Percentiles rank a stretch among this genome's conserved stretches.
phyloP scores from a whole-genome alignment of 2,888 invertebrate genomes.

The Drosophila demipolita region DNA sequence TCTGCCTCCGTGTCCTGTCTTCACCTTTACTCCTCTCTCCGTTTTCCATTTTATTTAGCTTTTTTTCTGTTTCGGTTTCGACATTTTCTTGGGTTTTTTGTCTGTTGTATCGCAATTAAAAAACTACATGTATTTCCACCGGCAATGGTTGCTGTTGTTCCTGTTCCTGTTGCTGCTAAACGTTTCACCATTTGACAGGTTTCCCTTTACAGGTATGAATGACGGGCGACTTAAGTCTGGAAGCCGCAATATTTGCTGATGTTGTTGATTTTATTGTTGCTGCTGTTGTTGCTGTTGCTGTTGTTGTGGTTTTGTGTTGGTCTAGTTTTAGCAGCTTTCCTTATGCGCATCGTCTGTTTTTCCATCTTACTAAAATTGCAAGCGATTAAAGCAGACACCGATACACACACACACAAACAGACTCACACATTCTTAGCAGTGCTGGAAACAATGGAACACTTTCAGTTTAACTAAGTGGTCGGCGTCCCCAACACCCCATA shows the following conservation, averaged over 20 bases:
- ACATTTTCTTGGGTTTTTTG: slow-evolving; percentile 7
- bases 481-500: slow-evolving; percentile 27
- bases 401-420: slow-evolving; percentile 17
- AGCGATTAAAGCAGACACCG: slow-evolving; percentile 35
- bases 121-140: slow-evolving; percentile 25
- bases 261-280: slow-evolving; percentile 1
- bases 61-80: not conserved
- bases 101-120: slow-evolving; percentile 49
- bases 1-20: slow-evolving; percentile 11
- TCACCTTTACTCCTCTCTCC: not conserved
- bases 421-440: slow-evolving; percentile 15
- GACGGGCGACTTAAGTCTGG: slow-evolving; percentile 32
- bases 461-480: slow-evolving; percentile 60
- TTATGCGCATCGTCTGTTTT: slow-evolving; percentile 23
- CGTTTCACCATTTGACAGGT: slow-evolving; percentile 10
- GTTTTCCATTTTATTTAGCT: not conserved
- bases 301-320: slow-evolving; percentile 11
- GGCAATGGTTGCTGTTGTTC: slow-evolving; percentile 12
- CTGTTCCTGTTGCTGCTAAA: slow-evolving; percentile 9
- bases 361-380: slow-evolving; percentile 35
- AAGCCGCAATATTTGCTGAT: slow-evolving; percentile 26
- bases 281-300: slow-evolving; percentile 7
- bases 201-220: slow-evolving; percentile 42
- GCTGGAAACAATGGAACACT: slow-evolving; percentile 58
- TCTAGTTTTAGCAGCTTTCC: slow-evolving; percentile 18